Percentiles rank a stretch among this genome's conserved stretches.
Conservation (phyloP, 2,113 vertebrate genomes). For the Emydocephalus ijimae region DNA sequence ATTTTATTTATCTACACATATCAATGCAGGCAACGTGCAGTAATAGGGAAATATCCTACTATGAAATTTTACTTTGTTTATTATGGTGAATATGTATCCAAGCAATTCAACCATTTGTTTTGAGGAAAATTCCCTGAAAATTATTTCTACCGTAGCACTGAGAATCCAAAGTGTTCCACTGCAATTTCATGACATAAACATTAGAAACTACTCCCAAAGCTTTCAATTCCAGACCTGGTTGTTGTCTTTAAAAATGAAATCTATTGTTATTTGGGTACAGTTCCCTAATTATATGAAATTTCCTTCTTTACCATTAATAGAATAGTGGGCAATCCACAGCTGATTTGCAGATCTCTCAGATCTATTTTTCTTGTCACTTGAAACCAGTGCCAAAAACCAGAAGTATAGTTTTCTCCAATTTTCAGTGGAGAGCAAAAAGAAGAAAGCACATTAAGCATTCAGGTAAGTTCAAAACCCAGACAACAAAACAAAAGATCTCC, state of each 20-base stretch:
- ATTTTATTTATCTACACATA: conserved; percentile 8
- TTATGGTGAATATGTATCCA: conserved; percentile 7
- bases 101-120: not conserved
- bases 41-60: not conserved
- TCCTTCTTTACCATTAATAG: not conserved
- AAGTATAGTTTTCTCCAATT: not conserved
- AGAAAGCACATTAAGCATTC: not conserved
- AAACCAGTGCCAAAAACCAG: not conserved
- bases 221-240: not conserved
- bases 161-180: not conserved
- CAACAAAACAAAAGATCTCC: not conserved
- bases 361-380: not conserved
- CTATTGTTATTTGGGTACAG: not conserved
- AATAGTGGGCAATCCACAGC: not conserved
- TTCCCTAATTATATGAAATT: not conserved
- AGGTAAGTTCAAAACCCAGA: not conserved
- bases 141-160: not conserved
- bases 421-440: not conserved
- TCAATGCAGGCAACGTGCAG: conserved; percentile 9
- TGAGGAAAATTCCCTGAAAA: not conserved
- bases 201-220: not conserved
- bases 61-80: conserved; percentile 9
- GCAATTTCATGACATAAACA: not conserved
- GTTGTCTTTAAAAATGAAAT: not conserved
- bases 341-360: no score